Evolutionary conservation across 1,140 invertebrate genomes (phyloP), one percentile per base, ranked within the genome.

Genomic region (Dysdera silvatica): DNA sequence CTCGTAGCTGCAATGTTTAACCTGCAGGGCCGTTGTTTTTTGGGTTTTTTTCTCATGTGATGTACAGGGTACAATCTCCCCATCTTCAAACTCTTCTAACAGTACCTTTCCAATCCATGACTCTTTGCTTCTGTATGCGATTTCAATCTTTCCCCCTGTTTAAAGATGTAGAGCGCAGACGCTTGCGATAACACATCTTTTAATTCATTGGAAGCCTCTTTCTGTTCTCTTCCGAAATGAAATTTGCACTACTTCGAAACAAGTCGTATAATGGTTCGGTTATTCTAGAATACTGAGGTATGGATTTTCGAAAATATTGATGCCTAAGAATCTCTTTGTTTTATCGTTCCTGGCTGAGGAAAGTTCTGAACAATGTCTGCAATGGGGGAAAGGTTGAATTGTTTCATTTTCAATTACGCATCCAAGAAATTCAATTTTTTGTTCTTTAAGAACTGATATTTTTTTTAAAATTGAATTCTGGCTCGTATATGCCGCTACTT

Each of bases 101-200:
- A 83, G 56, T 6, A 80, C 72, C 2, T 73, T 75, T 0, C 79
- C 80, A 5, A 66, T n/a, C 77, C 80, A 68, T 74, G 75, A 0
- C 71, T 51, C 33, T 73, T 77, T 14, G 79, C 78, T 31, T 61
- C 57, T 4, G 58, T 68, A 6, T 59, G 37, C 8, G 59, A 28
- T 18, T 35, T 24, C 12, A 12, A 16, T 51, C 10, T 31, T 32
- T 66, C 68, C 6, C 56, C 48, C 37, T 64, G 63, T 18, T 65
- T 23, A 0, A 70, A 75, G 0, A 71, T 68, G 5, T 72, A 7
- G 16, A 66, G 57, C 16, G 72, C 74, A 20, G 67, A 61, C 45
- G 68, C 40, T 3, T 18, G 14, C 10, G 68, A 67, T 29, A 72
- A 32, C 12, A 53, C 32, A 12, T 63, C 23, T 68, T 77, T 78